These are phyloP conservation scores for Gasterosteus aculeatus DNA, from an alignment of 2,113 vertebrate genomes.

Conservation along the genomic window DNA sequence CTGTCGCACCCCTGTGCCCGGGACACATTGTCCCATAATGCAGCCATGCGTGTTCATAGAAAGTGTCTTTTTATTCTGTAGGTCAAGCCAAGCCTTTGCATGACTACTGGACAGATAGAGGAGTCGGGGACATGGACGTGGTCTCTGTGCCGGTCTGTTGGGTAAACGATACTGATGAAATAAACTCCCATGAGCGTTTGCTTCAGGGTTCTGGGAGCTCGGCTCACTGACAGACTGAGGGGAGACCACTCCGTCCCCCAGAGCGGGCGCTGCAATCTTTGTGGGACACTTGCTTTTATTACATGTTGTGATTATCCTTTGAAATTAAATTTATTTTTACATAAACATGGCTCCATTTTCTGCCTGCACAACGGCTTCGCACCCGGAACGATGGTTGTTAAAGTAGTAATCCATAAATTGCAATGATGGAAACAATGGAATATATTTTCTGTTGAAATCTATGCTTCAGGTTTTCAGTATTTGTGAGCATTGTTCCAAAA, in stretches of 20 bases:
- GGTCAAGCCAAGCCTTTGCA: background rate
- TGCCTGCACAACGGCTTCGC: background rate
- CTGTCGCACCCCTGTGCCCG: background rate
- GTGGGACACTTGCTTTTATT: conserved; percentile 34
- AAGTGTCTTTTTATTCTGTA: background rate
- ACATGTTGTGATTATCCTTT: conserved; percentile 58
- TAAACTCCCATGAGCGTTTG: background rate
- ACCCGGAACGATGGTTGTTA: background rate
- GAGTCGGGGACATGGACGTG: background rate
- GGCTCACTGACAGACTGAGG: background rate
- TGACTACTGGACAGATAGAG: background rate
- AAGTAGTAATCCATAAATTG: background rate
- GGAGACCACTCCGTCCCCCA: conserved; percentile 5
- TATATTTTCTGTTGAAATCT: background rate
- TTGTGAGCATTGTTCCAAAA: background rate
- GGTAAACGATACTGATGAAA: background rate
- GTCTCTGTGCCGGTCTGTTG: background rate
- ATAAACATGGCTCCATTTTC: conserved; percentile 32
- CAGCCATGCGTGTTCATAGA: background rate
- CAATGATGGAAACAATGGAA: background rate
- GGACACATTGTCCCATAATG: background rate
- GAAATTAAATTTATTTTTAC: conserved; percentile 73
- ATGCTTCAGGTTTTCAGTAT: background rate
- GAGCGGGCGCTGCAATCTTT: background rate
- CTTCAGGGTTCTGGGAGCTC: background rate